Evolutionary conservation across 2,888 invertebrate species (phyloP).

Genomic region (Eristalinus sepulchralis): DNA sequence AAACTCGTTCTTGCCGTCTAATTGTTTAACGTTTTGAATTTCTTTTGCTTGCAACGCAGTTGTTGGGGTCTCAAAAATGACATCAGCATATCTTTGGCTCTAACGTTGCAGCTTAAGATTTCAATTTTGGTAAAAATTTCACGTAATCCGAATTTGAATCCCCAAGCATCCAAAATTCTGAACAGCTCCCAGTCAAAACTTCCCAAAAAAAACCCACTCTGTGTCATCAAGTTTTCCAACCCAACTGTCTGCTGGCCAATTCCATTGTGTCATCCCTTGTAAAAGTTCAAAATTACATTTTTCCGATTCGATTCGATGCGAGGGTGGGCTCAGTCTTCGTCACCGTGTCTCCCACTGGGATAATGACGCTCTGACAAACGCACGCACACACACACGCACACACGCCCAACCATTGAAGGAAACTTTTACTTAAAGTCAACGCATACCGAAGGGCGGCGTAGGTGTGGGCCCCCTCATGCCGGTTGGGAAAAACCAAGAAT

Average conservation of each 20-base stretch:
- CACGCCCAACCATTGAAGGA: background rate
- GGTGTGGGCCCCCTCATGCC: background rate
- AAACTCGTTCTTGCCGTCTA: too few species aligned
- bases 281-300: slow-evolving; percentile 70
- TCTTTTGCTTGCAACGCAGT: too few species aligned
- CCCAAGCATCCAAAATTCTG: too few species aligned
- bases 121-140: too few species aligned
- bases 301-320: slow-evolving; percentile 40
- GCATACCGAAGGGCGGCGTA: slow-evolving; percentile 8
- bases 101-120: too few species aligned
- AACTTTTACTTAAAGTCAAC: slow-evolving; percentile 64
- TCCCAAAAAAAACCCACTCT: too few species aligned
- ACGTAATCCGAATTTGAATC: too few species aligned
- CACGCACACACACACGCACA: slow-evolving; percentile 32
- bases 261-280: slow-evolving; percentile 46
- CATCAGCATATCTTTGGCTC: too few species aligned
- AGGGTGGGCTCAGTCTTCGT: slow-evolving; percentile 5
- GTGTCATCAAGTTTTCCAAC: background rate
- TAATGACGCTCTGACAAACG: slow-evolving; percentile 66
- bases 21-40: too few species aligned
- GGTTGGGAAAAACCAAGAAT: background rate
- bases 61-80: too few species aligned
- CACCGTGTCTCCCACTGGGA: slow-evolving; percentile 57
- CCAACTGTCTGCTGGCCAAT: slow-evolving; percentile 24
- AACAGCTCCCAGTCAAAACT: too few species aligned